These are phyloP conservation scores for Poeciliopsis gracilis DNA, from an alignment of 2,797 vertebrate genomes.

Conservation along the genomic window DNA sequence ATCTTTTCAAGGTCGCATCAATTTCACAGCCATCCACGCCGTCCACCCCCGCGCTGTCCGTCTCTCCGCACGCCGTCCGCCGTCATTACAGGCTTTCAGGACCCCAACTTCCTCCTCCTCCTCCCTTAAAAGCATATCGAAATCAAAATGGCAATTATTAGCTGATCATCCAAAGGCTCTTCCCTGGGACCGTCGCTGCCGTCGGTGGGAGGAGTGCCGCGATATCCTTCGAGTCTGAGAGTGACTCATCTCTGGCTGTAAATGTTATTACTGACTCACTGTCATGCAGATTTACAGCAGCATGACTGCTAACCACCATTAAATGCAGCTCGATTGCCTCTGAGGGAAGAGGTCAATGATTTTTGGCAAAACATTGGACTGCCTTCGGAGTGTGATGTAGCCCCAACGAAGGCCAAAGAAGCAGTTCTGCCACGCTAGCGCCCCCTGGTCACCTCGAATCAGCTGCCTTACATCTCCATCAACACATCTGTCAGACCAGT, in stretches of 20 bases:
- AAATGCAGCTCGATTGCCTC: conserved; percentile 60
- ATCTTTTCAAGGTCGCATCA: conserved; percentile 80
- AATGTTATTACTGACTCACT: conserved; percentile 59
- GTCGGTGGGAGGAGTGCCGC: conserved; percentile 38
- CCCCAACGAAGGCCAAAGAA: conserved; percentile 24
- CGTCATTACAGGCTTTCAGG: conserved; percentile 72
- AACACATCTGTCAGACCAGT: conserved; percentile 69
- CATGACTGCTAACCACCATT: conserved; percentile 40
- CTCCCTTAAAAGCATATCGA: conserved; percentile 73
- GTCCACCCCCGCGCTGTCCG: conserved; percentile 51
- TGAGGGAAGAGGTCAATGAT: conserved; percentile 42
- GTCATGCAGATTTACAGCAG: conserved; percentile 69
- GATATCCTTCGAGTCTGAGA: conserved; percentile 50
- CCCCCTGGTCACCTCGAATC: conserved; percentile 43
- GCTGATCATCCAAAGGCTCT: conserved; percentile 63
- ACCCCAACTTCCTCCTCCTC: conserved; percentile 53
- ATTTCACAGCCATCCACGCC: conserved; percentile 75
- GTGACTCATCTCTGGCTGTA: conserved; percentile 54
- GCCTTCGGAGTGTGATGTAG: conserved; percentile 15
- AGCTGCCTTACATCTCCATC: conserved; percentile 45
- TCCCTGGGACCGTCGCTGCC: conserved; percentile 22
- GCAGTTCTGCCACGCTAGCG: conserved; percentile 26
- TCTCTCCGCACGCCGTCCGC: conserved; percentile 32
- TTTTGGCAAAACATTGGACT: conserved; percentile 42
- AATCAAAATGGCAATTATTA: conserved; percentile 70